Percentiles rank a stretch among this genome's conserved stretches.
phyloP scores from a whole-genome alignment of 2,113 vertebrate genomes.

The Rostratula benghalensis region DNA sequence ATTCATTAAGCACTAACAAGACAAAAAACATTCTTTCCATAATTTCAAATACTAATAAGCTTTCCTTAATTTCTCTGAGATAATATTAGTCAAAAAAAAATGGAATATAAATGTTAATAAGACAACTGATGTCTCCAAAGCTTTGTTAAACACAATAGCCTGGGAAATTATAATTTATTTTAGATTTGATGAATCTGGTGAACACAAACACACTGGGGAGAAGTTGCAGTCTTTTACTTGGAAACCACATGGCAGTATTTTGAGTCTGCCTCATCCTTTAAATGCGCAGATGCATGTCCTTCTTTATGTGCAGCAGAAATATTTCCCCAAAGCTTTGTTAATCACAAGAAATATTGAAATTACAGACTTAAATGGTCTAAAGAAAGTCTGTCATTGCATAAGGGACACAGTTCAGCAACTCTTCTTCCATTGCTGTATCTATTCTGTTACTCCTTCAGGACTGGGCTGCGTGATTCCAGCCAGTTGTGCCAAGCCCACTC shows the following conservation, averaged over 20 bases:
- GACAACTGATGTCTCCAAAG: slow-evolving; percentile 62
- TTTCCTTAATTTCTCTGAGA: slow-evolving; percentile 70
- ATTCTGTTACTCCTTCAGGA: background rate
- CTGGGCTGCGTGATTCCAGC: background rate
- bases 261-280: slow-evolving; percentile 40
- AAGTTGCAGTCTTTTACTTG: slow-evolving; percentile 33
- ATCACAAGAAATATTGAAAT: slow-evolving; percentile 19
- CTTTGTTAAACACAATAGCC: slow-evolving; percentile 66
- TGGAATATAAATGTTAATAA: slow-evolving; percentile 76
- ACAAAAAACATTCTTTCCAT: slow-evolving; percentile 48
- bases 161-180: slow-evolving; percentile 64
- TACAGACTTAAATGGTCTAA: background rate
- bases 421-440: background rate
- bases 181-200: slow-evolving; percentile 47
- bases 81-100: slow-evolving; percentile 62
- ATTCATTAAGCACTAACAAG: slow-evolving; percentile 66
- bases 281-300: slow-evolving; percentile 23
- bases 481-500: too few relatives aligned
- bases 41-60: slow-evolving; percentile 65
- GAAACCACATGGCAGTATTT: slow-evolving; percentile 42
- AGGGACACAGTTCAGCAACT: background rate
- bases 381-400: background rate
- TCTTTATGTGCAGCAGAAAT: background rate
- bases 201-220: slow-evolving; percentile 38
- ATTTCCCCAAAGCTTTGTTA: slow-evolving; percentile 49